Conservation (phyloP, 2,888 invertebrate species). For the Conops quadrifasciatus region DNA sequence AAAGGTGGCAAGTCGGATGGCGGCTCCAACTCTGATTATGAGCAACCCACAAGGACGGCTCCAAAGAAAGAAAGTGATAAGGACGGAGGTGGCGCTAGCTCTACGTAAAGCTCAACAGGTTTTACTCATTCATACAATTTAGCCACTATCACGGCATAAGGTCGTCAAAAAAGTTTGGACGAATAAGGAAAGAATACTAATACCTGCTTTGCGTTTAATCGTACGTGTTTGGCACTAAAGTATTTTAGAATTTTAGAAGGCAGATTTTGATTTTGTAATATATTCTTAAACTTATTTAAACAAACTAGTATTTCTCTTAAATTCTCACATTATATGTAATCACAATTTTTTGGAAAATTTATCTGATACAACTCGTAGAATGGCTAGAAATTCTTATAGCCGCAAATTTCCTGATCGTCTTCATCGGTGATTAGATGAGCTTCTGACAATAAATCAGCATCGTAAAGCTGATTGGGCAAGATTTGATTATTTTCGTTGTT, state of each 20-base stretch:
- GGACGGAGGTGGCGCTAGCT: conserved; percentile 55
- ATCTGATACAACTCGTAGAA: neutral
- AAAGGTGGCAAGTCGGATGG: conserved; percentile 60
- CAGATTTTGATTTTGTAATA: no score
- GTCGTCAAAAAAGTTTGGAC: conserved; percentile 91
- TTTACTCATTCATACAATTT: conserved; percentile 86
- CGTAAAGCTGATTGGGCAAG: conserved; percentile 53
- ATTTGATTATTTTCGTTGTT: conserved; percentile 42
- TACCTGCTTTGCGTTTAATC: neutral
- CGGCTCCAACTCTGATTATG: conserved; percentile 60
- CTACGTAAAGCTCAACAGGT: conserved; percentile 72
- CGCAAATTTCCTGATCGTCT: conserved; percentile 57
- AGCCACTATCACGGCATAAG: conserved; percentile 83
- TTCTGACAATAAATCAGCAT: conserved; percentile 51
- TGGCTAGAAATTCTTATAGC: conserved; percentile 50
- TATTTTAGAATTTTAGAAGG: no score
- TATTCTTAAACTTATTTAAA: no score
- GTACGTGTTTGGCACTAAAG: no score
- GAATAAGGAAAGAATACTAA: conserved; percentile 73
- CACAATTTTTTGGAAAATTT: no score
- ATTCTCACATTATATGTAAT: no score
- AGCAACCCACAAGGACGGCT: conserved; percentile 55
- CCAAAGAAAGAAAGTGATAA: conserved; percentile 51
- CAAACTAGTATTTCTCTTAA: no score
- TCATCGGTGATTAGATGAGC: conserved; percentile 58